These are phyloP conservation scores for Theristicus caerulescens DNA, from an alignment of 2,113 vertebrate genomes.

Conservation along the genomic window DNA sequence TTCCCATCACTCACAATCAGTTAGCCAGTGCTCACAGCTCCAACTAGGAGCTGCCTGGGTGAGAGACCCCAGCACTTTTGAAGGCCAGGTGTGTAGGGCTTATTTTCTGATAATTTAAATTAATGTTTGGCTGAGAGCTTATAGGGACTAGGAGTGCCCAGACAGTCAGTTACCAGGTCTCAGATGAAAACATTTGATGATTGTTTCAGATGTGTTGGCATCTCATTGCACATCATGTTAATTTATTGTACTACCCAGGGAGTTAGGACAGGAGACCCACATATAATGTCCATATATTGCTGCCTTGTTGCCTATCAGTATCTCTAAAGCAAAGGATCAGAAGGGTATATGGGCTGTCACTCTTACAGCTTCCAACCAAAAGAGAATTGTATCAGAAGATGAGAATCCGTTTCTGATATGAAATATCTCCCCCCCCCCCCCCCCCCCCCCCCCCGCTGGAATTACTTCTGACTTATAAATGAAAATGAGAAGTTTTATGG, in stretches of 20 bases:
- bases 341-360: background rate
- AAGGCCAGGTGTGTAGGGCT: too few relatives aligned
- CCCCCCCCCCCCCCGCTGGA: background rate
- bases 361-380: background rate
- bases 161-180: background rate
- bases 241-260: background rate
- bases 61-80: background rate
- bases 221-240: fast-evolving
- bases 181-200: background rate
- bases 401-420: background rate
- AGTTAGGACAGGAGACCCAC: background rate
- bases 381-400: background rate
- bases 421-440: background rate
- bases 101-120: background rate
- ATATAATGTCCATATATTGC: fast-evolving
- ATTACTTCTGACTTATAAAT: constrained; percentile 15
- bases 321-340: background rate
- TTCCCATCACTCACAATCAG: background rate
- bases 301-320: background rate
- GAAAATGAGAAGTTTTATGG: constrained; percentile 25
- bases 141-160: background rate
- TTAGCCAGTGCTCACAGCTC: background rate
- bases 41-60: background rate
- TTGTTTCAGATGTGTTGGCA: background rate
- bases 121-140: background rate